Evolutionary conservation across 2,113 vertebrate genomes (phyloP).

Genomic region (Bostrychus sinensis): DNA sequence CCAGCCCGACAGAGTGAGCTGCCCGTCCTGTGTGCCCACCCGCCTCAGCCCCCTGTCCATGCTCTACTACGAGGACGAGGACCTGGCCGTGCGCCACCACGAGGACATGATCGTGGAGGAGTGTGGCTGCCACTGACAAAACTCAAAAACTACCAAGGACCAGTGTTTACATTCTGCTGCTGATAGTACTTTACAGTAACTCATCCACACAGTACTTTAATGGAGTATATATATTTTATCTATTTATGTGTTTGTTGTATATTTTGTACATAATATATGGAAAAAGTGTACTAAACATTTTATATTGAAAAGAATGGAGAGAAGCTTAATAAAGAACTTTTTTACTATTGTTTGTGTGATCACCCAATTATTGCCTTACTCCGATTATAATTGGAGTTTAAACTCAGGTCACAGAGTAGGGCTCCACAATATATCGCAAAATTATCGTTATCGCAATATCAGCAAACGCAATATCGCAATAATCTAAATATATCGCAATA

Average conservation of each 20-base stretch:
- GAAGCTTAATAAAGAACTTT: not conserved
- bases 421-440: too few species aligned
- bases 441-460: too few species aligned
- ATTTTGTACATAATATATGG: constrained; percentile 73
- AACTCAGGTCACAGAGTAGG: too few species aligned
- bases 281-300: constrained; percentile 60
- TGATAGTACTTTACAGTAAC: not conserved
- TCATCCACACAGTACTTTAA: not conserved
- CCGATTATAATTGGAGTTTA: too few species aligned
- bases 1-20: constrained; percentile 82
- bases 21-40: constrained; percentile 82
- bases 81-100: constrained; percentile 84
- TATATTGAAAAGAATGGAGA: constrained; percentile 56
- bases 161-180: too few species aligned
- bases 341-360: constrained; percentile 47
- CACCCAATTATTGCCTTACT: too few species aligned
- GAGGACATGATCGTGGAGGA: constrained; percentile 91
- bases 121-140: constrained; percentile 85
- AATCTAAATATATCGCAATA: too few species aligned
- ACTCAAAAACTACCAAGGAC: too few species aligned
- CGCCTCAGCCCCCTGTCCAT: constrained; percentile 88
- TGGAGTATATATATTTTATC: constrained; percentile 27
- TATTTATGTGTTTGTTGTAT: constrained; percentile 67
- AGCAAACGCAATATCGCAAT: too few species aligned
- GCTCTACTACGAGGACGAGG: constrained; percentile 87